Base-by-base conservation (phyloP, 2,797 vertebrate genomes). In the Notoglanidium macrostoma region DNA sequence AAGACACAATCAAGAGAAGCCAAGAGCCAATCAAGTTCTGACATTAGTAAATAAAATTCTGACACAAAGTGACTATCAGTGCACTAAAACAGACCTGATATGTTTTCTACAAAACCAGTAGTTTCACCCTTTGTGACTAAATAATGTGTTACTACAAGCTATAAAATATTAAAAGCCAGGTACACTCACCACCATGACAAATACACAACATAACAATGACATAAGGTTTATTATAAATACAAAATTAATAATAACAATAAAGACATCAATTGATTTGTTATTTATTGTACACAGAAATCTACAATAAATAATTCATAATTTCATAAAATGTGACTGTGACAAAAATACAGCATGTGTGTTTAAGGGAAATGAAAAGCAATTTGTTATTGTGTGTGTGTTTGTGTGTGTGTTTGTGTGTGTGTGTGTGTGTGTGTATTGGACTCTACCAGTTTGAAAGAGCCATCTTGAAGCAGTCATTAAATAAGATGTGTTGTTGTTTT, bases 401-500 rank as follows among this genome's bases (percentile, higher is more conserved):
- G 35, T 40, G 35, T 77, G n/a, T 21, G 88, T 91, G 93, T 86
- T n/a, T 40, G 35, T 40, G 35, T 40, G 35, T 77, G n/a, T 21
- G 88, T 91, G 93, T 86, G 87, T 95, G 51, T 78, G 59, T 49
- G 59, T 49, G 79, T 65, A 35, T 65, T 26, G n/a, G 87, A 44
- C n/a, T 55, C 76, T 95, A 94, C 94, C 94, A 93, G 92, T 95
- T 95, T 95, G 90, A 91, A 93, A 93, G 92, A 93, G 91, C 90
- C 93, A 94, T 96, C 93, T 95, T 93, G 93, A 91, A 90, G 94
- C 94, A 95, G 94, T 95, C 94, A 94, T 96, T 96, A 96, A 96
- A 95, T 96, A 96, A 95, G 95, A 96, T 95, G 94, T 95, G 95
- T 95, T 95, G 95, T 96, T 96, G 94, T 96, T 96, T 96, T 96